phyloP scores from a whole-genome alignment of 2,113 vertebrate species.

The Oplegnathus fasciatus region DNA sequence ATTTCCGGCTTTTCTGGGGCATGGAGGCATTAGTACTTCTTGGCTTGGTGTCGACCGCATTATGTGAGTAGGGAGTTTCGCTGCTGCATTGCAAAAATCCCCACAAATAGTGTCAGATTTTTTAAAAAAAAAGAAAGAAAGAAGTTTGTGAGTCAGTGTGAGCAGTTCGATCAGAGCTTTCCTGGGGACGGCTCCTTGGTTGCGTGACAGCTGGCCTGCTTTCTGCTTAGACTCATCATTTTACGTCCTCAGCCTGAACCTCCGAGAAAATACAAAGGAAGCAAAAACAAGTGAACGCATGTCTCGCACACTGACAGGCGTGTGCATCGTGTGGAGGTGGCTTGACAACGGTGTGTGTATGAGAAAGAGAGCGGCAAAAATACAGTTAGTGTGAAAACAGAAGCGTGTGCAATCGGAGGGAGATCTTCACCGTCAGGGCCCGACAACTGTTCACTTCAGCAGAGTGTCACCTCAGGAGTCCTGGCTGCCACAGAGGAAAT shows the following conservation, averaged over 20 bases:
- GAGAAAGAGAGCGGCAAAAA: slow-evolving; percentile 1
- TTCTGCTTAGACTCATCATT: slow-evolving; percentile 50
- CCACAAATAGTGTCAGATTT: not conserved
- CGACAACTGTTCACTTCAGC: slow-evolving; percentile 22
- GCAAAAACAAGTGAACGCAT: slow-evolving; percentile 1
- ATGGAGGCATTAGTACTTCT: slow-evolving; percentile 38
- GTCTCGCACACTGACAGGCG: slow-evolving; percentile 30
- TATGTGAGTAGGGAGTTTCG: slow-evolving; percentile 5
- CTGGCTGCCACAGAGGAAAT: slow-evolving; percentile 26
- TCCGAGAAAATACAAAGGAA: slow-evolving; percentile 24
- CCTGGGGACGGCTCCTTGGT: slow-evolving; percentile 14
- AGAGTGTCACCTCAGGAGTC: slow-evolving; percentile 32
- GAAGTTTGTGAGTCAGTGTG: slow-evolving; percentile 19
- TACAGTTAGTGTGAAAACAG: slow-evolving; percentile 7
- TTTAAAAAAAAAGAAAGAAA: not conserved
- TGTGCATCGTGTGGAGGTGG: slow-evolving; percentile 11
- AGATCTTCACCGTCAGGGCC: slow-evolving; percentile 2
- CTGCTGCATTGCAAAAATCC: slow-evolving; percentile 31
- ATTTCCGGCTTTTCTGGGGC: slow-evolving; percentile 31
- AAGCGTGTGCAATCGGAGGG: not conserved
- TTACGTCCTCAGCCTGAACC: slow-evolving; percentile 24
- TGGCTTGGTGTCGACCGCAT: slow-evolving; percentile 19
- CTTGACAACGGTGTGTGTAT: not conserved
- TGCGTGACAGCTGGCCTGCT: slow-evolving; percentile 58
- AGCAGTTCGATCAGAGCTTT: slow-evolving; percentile 32